Percentiles rank a stretch among this genome's conserved stretches.
Evolutionary conservation across 2,113 vertebrate genomes (phyloP).

Genomic region (Bos javanicus): DNA sequence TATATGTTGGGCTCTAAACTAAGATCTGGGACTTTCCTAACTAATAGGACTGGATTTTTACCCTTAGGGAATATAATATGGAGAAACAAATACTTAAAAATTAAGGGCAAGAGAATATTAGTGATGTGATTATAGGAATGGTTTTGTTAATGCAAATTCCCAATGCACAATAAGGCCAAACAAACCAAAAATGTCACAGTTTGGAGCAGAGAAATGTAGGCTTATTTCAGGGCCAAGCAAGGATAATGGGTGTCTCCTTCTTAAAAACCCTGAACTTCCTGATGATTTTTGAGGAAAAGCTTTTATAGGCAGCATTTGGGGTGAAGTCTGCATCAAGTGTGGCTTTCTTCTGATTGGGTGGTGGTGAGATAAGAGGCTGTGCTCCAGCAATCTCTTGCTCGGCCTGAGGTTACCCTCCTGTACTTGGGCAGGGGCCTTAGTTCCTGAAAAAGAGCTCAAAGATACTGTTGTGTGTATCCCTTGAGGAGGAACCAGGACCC

Average conservation of each 20-base stretch:
- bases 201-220: not conserved
- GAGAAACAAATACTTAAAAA: not conserved
- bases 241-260: not conserved
- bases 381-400: not conserved
- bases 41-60: not conserved
- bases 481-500: not conserved
- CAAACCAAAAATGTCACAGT: not conserved
- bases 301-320: not conserved
- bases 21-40: not conserved
- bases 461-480: not conserved
- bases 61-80: not conserved
- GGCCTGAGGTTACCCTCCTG: not conserved
- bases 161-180: not conserved
- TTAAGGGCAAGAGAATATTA: not conserved
- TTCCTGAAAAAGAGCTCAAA: not conserved
- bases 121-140: not conserved
- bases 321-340: not conserved
- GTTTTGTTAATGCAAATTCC: not conserved
- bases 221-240: not conserved
- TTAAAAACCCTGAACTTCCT: not conserved
- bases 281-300: not conserved
- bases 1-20: not conserved
- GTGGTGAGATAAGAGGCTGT: not conserved
- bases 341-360: not conserved
- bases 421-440: not conserved